These are phyloP conservation scores for Oryzias melastigma DNA, from an alignment of 2,113 vertebrate genomes.

Conservation along the genomic window DNA sequence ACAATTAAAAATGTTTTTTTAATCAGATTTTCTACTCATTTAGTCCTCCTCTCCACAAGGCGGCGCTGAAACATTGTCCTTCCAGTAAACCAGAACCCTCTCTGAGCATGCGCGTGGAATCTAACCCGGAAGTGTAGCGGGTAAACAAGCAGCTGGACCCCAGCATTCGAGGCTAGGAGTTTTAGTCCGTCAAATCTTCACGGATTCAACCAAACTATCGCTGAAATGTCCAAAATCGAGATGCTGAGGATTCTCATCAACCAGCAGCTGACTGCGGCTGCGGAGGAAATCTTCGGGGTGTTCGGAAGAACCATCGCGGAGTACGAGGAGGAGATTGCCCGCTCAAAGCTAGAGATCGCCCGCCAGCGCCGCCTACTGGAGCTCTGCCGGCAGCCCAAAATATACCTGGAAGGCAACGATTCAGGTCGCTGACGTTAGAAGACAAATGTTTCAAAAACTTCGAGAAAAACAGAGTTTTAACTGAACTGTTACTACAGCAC, in stretches of 20 bases:
- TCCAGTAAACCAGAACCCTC: too few relatives aligned
- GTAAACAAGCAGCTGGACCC: constrained; percentile 15
- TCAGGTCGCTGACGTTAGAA: not conserved
- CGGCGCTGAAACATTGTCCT: too few relatives aligned
- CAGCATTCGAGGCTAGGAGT: too few relatives aligned
- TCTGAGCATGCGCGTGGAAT: constrained; percentile 17
- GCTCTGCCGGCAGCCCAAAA: constrained; percentile 16
- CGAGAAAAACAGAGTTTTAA: too few relatives aligned
- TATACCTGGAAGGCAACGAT: not conserved
- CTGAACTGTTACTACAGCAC: too few relatives aligned
- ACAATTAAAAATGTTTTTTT: too few relatives aligned
- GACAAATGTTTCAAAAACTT: too few relatives aligned
- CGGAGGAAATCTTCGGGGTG: constrained; percentile 48
- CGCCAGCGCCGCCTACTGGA: constrained; percentile 41
- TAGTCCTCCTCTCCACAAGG: too few relatives aligned
- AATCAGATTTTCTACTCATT: too few relatives aligned
- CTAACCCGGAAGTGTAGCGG: constrained; percentile 9
- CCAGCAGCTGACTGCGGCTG: constrained; percentile 50
- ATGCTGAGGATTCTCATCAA: constrained; percentile 49
- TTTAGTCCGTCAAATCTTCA: rapidly evolving
- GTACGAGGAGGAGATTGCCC: constrained; percentile 49
- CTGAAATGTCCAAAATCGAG: constrained; percentile 40
- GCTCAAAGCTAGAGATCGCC: constrained; percentile 43
- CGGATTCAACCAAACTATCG: rapidly evolving
- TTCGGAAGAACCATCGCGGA: constrained; percentile 49